Base-by-base conservation (phyloP, 2,113 vertebrate species). In the Semicossyphus pulcher region DNA sequence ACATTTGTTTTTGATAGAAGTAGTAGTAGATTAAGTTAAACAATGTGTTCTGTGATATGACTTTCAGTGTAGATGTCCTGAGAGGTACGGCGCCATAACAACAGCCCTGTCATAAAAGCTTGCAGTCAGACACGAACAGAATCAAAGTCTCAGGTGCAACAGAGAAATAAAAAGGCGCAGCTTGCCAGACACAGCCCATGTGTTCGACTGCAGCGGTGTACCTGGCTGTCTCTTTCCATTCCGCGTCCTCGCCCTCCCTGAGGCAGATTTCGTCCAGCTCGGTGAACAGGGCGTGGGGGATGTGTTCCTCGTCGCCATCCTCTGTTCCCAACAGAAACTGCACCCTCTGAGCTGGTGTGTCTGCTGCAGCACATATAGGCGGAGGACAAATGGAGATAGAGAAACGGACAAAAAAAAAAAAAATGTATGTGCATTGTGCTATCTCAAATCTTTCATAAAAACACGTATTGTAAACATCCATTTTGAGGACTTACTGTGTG, bases 181-280 rank as follows among this genome's bases (percentile, higher is more conserved):
- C 39, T 57, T 37, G 16, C 36, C 20, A 52, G 47, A 54, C 31
- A 8, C 34, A 31, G 67, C 67, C 28, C 18, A 54, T 28, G 51
- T 20, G 28, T 34, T 28, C 7, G 4, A 58, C 29, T 15, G 44
- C 26, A 67, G 34, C 25, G n/a, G 32, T 9, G 28, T 79, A 99
- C 98, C 98, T 97, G 82, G 98, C 98, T 21, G 96, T 99, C 91
- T 99, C 98, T 87, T 95, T 96, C 98, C 98, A 99, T 45, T 99
- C 98, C 0, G 96, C 96, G 28, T 99, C 97, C 73, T 99, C 97
- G 32, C 97, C 96, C 90, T 99, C 97, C 78, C 94, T 94, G 92
- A 97, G 94, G 88, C 97, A 99, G 91, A 99, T 97, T 86, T 99
- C 98, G 76, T 99, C 98, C 83, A 99, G 94, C 80, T 99, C 97